These are phyloP conservation scores for Melangyna quadrimaculata DNA, from an alignment of 2,888 invertebrate genomes.

Conservation along the genomic window DNA sequence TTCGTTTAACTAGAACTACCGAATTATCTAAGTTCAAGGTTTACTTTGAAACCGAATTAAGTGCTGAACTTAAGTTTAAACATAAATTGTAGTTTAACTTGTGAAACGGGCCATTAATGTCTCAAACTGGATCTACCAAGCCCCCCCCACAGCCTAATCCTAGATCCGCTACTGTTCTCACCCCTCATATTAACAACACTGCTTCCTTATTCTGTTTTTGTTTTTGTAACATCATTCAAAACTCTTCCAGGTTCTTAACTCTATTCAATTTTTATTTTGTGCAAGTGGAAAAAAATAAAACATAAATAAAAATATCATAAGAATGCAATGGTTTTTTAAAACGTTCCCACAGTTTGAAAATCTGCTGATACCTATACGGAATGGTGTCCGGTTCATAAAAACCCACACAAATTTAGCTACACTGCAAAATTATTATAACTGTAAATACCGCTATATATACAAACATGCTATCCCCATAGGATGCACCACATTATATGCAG, in stretches of 20 bases:
- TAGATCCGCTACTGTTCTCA: too few relatives aligned
- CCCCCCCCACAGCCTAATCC: too few relatives aligned
- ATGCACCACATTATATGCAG: conserved; percentile 4
- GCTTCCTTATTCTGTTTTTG: neutral
- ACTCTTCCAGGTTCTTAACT: conserved; percentile 46
- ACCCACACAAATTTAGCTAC: conserved; percentile 43
- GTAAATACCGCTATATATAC: neutral
- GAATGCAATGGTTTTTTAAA: conserved; percentile 33
- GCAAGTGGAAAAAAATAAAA: neutral
- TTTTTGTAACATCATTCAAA: neutral
- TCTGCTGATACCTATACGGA: conserved; percentile 45
- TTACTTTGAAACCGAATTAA: too few relatives aligned
- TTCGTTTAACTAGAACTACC: too few relatives aligned
- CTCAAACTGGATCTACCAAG: too few relatives aligned
- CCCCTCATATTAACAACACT: neutral
- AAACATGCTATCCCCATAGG: conserved; percentile 6
- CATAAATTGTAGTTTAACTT: too few relatives aligned
- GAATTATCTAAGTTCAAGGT: too few relatives aligned
- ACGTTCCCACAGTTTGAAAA: conserved; percentile 63
- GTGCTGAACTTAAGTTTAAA: too few relatives aligned
- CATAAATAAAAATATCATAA: conserved; percentile 20
- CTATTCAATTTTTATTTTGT: neutral
- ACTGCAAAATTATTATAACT: conserved; percentile 24
- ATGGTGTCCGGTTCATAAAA: conserved; percentile 53
- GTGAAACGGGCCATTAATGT: too few relatives aligned